Conservation (phyloP, 2,888 invertebrate species). For the Gastracanthus pulcherrimus region DNA sequence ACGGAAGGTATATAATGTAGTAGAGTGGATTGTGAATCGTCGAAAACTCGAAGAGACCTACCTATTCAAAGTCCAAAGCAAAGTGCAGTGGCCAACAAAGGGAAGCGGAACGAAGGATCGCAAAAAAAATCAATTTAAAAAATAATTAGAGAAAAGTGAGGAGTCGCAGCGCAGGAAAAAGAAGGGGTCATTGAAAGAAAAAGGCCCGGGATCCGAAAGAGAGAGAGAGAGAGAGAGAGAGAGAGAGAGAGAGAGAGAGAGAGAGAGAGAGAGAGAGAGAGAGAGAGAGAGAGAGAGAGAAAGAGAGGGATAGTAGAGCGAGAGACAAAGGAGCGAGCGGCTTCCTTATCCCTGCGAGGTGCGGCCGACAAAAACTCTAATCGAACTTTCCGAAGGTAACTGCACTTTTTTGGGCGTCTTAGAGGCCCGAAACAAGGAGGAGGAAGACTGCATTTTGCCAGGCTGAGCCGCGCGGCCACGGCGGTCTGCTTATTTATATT, state of each 20-base stretch:
- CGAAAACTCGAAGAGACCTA: constrained; percentile 7
- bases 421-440: not conserved
- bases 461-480: not conserved
- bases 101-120: constrained; percentile 9
- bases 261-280: not conserved
- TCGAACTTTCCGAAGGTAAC: constrained; percentile 69
- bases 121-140: constrained; percentile 43
- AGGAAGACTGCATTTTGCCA: not conserved
- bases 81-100: constrained; percentile 10
- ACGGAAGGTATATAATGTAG: not conserved
- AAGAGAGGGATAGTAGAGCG: not conserved
- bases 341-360: constrained; percentile 43
- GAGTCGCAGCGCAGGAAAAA: constrained; percentile 4
- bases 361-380: constrained; percentile 69
- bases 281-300: not conserved
- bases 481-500: constrained; percentile 59
- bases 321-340: constrained; percentile 12
- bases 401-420: constrained; percentile 59
- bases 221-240: not conserved
- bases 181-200: constrained; percentile 27
- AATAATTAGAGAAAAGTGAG: constrained; percentile 41
- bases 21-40: not conserved
- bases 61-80: constrained; percentile 5
- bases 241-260: not conserved
- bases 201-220: constrained; percentile 1